These are phyloP conservation scores for Platycheirus albimanus DNA, from an alignment of 2,888 invertebrate genomes.

Conservation along the genomic window DNA sequence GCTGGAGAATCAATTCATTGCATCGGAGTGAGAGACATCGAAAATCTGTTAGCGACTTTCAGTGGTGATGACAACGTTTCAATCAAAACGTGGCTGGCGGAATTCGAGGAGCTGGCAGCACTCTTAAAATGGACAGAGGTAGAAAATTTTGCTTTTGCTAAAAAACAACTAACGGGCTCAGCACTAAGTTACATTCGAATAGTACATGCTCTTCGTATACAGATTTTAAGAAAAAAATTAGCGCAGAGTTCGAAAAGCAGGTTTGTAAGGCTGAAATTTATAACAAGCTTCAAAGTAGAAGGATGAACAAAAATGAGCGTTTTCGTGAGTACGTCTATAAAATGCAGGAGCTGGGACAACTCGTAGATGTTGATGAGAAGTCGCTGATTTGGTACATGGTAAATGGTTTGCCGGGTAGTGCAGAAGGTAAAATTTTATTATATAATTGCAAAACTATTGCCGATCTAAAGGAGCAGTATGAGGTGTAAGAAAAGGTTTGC, in stretches of 20 bases:
- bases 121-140: too few species aligned
- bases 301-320: background rate
- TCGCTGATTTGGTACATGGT: slow-evolving; percentile 1
- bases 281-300: background rate
- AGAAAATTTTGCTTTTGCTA: background rate
- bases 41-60: background rate
- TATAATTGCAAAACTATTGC: slow-evolving; percentile 14
- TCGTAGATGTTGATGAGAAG: slow-evolving; percentile 1
- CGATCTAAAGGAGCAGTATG: slow-evolving; percentile 45
- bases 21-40: too few species aligned
- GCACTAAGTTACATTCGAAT: background rate
- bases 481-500: slow-evolving; percentile 25
- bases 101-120: slow-evolving; percentile 11
- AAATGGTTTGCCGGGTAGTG: background rate
- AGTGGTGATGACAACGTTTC: background rate
- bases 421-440: slow-evolving; percentile 4
- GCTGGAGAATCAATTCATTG: too few species aligned
- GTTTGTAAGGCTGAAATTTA: slow-evolving; percentile 11
- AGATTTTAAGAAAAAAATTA: background rate
- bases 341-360: slow-evolving; percentile 5
- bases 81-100: slow-evolving; percentile 6
- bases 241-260: background rate
- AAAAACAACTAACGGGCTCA: background rate
- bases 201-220: background rate
- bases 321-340: slow-evolving; percentile 12